phyloP scores from a whole-genome alignment of 2,888 invertebrate genomes.

The Leucophenga montana region DNA sequence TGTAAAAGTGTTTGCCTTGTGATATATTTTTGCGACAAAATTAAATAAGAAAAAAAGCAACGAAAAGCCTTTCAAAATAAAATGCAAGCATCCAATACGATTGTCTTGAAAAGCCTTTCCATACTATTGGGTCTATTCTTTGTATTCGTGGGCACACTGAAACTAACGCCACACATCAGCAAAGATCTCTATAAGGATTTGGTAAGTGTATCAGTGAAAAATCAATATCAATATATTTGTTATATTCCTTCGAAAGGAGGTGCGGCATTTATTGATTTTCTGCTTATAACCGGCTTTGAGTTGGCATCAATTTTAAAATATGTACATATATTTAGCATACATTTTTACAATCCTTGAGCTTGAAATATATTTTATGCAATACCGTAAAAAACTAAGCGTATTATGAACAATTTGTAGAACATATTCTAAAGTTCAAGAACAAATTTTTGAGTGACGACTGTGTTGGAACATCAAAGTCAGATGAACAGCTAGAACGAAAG shows the following conservation, averaged over 20 bases:
- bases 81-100: constrained; percentile 75
- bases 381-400: neutral
- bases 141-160: constrained; percentile 94
- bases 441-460: constrained; percentile 5
- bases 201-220: constrained; percentile 77
- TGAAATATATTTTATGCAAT: constrained; percentile 29
- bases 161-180: constrained; percentile 91
- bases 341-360: constrained; percentile 16
- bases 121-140: constrained; percentile 94
- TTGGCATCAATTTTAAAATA: neutral
- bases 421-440: constrained; percentile 29
- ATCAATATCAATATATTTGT: constrained; percentile 26
- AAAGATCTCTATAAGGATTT: constrained; percentile 97
- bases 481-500: neutral
- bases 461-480: neutral
- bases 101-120: constrained; percentile 92
- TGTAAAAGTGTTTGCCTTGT: neutral
- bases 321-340: neutral
- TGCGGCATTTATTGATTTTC: constrained; percentile 13
- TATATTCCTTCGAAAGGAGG: neutral
- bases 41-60: constrained; percentile 69
- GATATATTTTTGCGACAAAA: constrained; percentile 2
- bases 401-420: neutral
- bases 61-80: constrained; percentile 83
- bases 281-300: neutral